These are phyloP conservation scores for Aphodius sticticus DNA, from an alignment of 2,888 invertebrate species.

Conservation along the genomic window DNA sequence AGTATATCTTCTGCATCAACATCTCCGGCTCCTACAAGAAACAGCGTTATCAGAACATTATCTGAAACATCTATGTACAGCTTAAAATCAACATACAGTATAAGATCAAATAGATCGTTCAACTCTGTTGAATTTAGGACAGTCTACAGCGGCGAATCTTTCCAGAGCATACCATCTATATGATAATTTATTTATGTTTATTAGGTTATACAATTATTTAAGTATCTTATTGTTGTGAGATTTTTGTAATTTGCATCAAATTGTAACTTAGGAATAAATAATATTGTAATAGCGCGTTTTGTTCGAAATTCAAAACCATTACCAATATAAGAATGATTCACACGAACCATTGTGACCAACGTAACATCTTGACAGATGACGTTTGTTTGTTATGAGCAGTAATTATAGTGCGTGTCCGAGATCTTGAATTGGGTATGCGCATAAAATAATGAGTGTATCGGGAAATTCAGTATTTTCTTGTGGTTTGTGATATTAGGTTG, in stretches of 20 bases:
- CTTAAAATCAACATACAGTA: constrained; percentile 41
- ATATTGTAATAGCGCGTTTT: not conserved
- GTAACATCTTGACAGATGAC: constrained; percentile 10
- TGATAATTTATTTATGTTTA: constrained; percentile 22
- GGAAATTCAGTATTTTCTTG: constrained; percentile 10
- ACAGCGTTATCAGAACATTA: constrained; percentile 28
- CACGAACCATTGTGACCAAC: not conserved
- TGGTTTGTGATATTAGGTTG: constrained; percentile 17
- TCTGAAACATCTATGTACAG: constrained; percentile 41
- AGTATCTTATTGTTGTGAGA: constrained; percentile 11
- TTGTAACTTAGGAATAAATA: constrained; percentile 9
- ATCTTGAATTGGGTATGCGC: constrained; percentile 9
- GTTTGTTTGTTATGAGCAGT: not conserved
- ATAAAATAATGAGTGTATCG: constrained; percentile 8
- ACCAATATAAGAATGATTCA: constrained; percentile 1
- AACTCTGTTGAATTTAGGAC: constrained; percentile 40
- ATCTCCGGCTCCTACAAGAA: constrained; percentile 12
- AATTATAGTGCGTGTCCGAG: not conserved
- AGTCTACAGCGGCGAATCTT: constrained; percentile 40
- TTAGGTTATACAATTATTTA: not conserved
- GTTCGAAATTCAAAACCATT: not conserved
- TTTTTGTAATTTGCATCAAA: constrained; percentile 27
- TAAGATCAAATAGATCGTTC: constrained; percentile 32
- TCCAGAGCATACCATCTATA: constrained; percentile 32
- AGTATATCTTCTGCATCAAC: not conserved